phyloP scores from a whole-genome alignment of 1,140 invertebrate genomes.

The Rhynchophorus ferrugineus region DNA sequence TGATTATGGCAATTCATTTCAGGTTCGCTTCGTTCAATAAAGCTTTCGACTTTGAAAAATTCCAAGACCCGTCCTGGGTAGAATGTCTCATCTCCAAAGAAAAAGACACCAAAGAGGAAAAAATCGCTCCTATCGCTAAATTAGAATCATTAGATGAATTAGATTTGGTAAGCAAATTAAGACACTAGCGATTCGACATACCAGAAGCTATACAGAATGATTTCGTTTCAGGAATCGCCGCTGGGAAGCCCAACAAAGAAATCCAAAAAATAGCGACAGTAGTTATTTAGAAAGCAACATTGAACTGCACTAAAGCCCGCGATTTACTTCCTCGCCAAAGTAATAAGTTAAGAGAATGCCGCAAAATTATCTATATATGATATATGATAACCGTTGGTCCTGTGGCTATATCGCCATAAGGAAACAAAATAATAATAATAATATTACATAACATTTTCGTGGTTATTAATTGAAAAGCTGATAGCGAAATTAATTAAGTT shows the following conservation, averaged over 20 bases:
- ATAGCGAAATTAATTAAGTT: too few relatives aligned
- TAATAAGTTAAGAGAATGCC: slow-evolving; percentile 6
- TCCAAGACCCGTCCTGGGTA: slow-evolving; percentile 30
- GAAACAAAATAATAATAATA: too few relatives aligned
- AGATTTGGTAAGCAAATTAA: slow-evolving; percentile 42
- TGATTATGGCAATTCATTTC: too few relatives aligned
- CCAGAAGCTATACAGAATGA: background rate
- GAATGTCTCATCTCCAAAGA: slow-evolving; percentile 29
- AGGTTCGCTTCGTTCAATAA: slow-evolving; percentile 41
- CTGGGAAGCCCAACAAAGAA: slow-evolving; percentile 35
- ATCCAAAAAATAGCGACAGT: slow-evolving; percentile 29
- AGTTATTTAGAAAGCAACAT: slow-evolving; percentile 1
- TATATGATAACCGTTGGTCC: too few relatives aligned
- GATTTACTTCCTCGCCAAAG: slow-evolving; percentile 5
- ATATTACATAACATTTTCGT: too few relatives aligned
- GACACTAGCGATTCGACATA: background rate
- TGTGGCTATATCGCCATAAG: too few relatives aligned
- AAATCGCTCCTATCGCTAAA: slow-evolving; percentile 53
- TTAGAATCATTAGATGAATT: slow-evolving; percentile 59
- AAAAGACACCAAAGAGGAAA: slow-evolving; percentile 33
- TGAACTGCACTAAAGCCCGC: slow-evolving; percentile 3
- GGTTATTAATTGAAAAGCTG: too few relatives aligned
- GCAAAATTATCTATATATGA: background rate
- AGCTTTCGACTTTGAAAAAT: slow-evolving; percentile 38
- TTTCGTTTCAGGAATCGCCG: slow-evolving; percentile 36